These are phyloP conservation scores for Halocaridina rubra DNA, from an alignment of 2,888 invertebrate species.

Conservation along the genomic window DNA sequence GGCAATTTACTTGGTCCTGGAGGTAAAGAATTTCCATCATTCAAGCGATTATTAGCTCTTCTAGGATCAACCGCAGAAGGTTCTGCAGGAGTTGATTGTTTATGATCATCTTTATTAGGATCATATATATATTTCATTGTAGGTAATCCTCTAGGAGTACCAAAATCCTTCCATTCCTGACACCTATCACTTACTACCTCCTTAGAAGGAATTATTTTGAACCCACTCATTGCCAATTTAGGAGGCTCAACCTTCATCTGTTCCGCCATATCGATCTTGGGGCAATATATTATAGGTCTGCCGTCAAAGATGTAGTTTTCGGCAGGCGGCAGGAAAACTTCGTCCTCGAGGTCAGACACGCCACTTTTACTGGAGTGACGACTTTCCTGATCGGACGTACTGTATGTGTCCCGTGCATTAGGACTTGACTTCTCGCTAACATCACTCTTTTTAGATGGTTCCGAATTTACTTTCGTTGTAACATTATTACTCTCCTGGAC, in stretches of 20 bases:
- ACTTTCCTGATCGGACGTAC: slow-evolving; percentile 29
- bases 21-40: no score
- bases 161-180: neutral
- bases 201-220: slow-evolving; percentile 15
- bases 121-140: neutral
- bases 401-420: slow-evolving; percentile 5
- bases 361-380: slow-evolving; percentile 44
- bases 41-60: no score
- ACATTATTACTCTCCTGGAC: neutral
- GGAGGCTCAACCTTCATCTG: slow-evolving; percentile 8
- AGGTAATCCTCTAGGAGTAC: neutral
- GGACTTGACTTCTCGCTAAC: slow-evolving; percentile 13
- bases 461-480: neutral
- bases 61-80: no score
- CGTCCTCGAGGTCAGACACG: slow-evolving; percentile 43
- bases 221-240: slow-evolving; percentile 27
- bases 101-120: neutral
- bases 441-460: neutral
- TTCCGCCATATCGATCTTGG: slow-evolving; percentile 29
- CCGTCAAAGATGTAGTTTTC: slow-evolving; percentile 38
- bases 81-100: no score
- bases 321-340: slow-evolving; percentile 36
- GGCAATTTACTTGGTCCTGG: no score
- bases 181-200: neutral
- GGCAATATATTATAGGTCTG: slow-evolving; percentile 22